Base-by-base conservation (phyloP, 2,797 vertebrate species). In the Margarornis squamiger region DNA sequence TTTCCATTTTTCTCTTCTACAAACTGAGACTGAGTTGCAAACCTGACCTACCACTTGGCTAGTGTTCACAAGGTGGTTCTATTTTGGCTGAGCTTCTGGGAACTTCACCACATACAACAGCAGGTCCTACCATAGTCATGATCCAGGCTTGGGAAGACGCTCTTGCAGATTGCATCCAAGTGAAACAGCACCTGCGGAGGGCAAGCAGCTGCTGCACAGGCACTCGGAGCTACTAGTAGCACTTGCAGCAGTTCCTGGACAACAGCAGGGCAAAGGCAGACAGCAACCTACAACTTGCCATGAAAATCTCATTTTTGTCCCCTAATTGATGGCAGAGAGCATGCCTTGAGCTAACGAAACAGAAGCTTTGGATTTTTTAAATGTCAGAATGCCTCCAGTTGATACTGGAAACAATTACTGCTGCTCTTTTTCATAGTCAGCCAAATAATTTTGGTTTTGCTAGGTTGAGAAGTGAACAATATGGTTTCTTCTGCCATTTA, bases 341-440 rank as follows among this genome's bases (percentile, higher is more conserved):
- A 43, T 76, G 70, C 11, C 32, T 48, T 65, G 19, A 83, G 51
- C 26, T 65, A 73, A 76, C 14, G 55, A 84, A 92, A 95, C 22
- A 29, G 41, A 90, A 65, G 78, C 59, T 72, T 62, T 38, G 7
- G 18, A 14, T 22, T 38, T 93, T 80, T 68, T 52, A 23, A 65
- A 77, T 34, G 81, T 66, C 41, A 77, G 88, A 91, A 88, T 74
- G 51, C 66, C 26, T 88, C 61, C 38, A 70, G n/a, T 46, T 84
- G 51, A 87, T 59, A 90, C 74, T 71, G 86, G 90, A 88, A 92
- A 85, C 57, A 90, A 92, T 81, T 88, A 70, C 38, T 62, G 66
- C 43, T 78, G 41, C 61, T 80, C 38, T 48, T 94, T 91, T 86
- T 90, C 51, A 83, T 36, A 90, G 48, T 45, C 57, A 90, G 65